Evolutionary conservation across 2,113 vertebrate species (phyloP), one percentile per base, ranked within the genome.

Genomic region (Corythoichthys haematopterus): DNA sequence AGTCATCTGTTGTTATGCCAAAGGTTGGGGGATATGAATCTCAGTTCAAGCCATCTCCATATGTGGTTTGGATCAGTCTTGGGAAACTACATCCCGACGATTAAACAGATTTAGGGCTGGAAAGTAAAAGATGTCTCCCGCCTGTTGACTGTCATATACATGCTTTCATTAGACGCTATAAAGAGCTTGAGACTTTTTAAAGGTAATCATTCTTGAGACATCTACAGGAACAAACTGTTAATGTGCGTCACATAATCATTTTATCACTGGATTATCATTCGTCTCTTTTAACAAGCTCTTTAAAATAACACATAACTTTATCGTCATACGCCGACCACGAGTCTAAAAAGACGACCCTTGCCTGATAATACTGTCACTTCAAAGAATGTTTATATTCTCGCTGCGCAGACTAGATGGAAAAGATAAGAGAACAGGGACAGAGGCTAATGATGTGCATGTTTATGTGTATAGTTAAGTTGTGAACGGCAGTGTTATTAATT

Each of bases 341-440:
- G 82, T 81, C 64, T 59, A 56, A 65, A 38, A 71, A 69, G 86
- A 89, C 87, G 89, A 90, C 85, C 87, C 77, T 48, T 35, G 55
- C 35, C 68, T 74, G 89, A 89, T 87, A 84, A 75, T 50, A 68
- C 72, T 71, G 77, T 80, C 79, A 68, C 77, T 71, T 81, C 84
- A 89, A 85, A 88, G 84, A 86, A 85, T 79, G 80, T 82, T 84
- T 85, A 84, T 80, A 85, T 84, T 86, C 77, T 82, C 58, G 69
- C 76, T 81, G 80, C 82, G 81, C 74, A 82, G 78, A 85, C 77
- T 36, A 83, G 80, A 70, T 80, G 70, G 74, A 68, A 70, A 73
- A 83, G 84, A 88, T 88, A 87, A 71, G 65, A 71, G 71, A 81
- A 79, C 11, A 70, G 82, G 78, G 78, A 89, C 81, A 78, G 70